A percentile compares a stretch with the other conserved stretches of the same genome.
phyloP scores from a whole-genome alignment of 64 coral and sea anemone species.

The Montipora capricornis region DNA sequence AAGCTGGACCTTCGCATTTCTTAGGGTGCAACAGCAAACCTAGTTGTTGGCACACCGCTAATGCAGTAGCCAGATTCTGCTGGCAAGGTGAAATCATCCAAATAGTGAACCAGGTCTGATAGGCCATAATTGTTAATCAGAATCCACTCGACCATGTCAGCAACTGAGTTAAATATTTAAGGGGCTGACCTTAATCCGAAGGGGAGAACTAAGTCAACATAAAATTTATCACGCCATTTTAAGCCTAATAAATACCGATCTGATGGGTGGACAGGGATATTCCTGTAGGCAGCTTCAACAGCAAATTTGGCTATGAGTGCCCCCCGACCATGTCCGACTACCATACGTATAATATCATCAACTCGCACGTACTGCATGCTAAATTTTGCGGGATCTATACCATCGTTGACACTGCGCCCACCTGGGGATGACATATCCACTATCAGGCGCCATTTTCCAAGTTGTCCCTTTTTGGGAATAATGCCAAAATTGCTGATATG shows the following conservation, averaged over 20 bases:
- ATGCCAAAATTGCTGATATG: conserved; percentile 47
- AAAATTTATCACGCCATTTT: conserved; percentile 28
- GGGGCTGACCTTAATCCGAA: conserved; percentile 43
- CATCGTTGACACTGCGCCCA: conserved; percentile 24
- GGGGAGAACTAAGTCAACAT: conserved; percentile 46
- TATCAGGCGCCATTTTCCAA: conserved; percentile 46
- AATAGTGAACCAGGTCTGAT: conserved; percentile 3
- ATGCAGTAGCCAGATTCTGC: neutral
- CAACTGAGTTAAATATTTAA: conserved; percentile 29
- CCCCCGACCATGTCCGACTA: neutral
- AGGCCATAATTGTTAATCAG: conserved; percentile 32
- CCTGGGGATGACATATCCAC: conserved; percentile 16
- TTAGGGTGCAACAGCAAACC: neutral
- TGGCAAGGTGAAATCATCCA: conserved; percentile 13
- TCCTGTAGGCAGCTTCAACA: conserved; percentile 14
- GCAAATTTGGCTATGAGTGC: conserved; percentile 45
- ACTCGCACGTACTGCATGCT: conserved; percentile 9
- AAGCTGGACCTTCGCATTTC: conserved; percentile 12
- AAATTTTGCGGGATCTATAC: neutral
- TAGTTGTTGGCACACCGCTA: neutral
- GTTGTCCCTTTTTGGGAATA: conserved; percentile 29
- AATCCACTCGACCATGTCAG: conserved; percentile 21
- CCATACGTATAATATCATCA: neutral
- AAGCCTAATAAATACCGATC: conserved; percentile 33
- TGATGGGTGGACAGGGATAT: conserved; percentile 23